Evolutionary conservation across 1,140 invertebrate genomes (phyloP).

Genomic region (Lysiphlebus fabarum): DNA sequence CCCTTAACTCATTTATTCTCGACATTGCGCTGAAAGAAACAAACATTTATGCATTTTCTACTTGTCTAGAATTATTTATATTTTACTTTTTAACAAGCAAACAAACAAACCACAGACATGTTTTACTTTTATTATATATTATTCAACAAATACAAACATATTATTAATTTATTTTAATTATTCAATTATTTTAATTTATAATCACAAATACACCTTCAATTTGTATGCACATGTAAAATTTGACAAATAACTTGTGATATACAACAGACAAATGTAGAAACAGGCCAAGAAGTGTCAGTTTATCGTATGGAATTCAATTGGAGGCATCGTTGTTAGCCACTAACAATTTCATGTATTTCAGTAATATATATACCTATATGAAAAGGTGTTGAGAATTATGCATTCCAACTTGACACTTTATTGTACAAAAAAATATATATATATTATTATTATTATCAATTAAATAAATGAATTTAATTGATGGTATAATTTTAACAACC

Average conservation of each 20-base stretch:
- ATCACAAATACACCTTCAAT: too few relatives aligned
- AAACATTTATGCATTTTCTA: too few relatives aligned
- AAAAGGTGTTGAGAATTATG: slow-evolving; percentile 11
- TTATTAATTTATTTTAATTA: too few relatives aligned
- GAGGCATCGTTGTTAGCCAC: slow-evolving; percentile 2
- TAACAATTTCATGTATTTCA: slow-evolving; percentile 20
- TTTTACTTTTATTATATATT: too few relatives aligned
- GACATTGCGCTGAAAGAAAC: background rate
- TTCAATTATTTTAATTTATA: too few relatives aligned
- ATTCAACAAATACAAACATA: too few relatives aligned
- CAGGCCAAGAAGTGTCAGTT: slow-evolving; percentile 18
- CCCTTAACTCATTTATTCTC: slow-evolving; percentile 14
- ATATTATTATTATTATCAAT: too few relatives aligned
- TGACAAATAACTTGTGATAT: background rate
- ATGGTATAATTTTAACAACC: slow-evolving; percentile 6
- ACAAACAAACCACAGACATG: too few relatives aligned
- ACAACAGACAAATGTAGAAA: background rate
- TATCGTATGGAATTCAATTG: slow-evolving; percentile 20
- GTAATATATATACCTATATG: slow-evolving; percentile 14
- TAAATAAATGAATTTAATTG: slow-evolving; percentile 6
- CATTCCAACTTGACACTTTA: slow-evolving; percentile 8
- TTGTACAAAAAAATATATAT: background rate
- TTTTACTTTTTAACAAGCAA: too few relatives aligned
- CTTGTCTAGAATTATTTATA: too few relatives aligned
- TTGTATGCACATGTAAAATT: too few relatives aligned